These are phyloP conservation scores for Ammodytes dubius DNA, from an alignment of 2,113 vertebrate genomes.

Conservation along the genomic window DNA sequence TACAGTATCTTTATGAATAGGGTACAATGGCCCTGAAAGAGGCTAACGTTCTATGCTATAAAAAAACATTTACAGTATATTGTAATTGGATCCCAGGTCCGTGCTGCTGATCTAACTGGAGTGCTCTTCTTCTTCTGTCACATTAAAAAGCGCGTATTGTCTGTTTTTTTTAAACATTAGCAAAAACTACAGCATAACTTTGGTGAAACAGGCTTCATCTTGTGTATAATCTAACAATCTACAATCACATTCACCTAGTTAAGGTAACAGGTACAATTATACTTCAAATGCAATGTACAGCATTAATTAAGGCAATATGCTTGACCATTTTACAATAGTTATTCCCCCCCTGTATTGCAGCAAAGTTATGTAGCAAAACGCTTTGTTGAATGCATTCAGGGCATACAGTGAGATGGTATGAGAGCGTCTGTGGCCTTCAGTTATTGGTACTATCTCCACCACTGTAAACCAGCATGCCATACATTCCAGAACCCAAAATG, in stretches of 20 bases:
- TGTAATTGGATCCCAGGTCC: conserved; percentile 10
- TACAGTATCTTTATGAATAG: conserved; percentile 11
- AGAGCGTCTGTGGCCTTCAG: neutral
- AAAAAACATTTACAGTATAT: conserved; percentile 13
- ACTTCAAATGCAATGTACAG: neutral
- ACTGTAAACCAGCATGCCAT: conserved; percentile 1
- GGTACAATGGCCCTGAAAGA: neutral
- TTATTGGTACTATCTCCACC: neutral
- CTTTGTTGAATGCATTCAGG: neutral
- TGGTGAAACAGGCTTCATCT: neutral
- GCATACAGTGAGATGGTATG: neutral
- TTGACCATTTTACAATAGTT: neutral
- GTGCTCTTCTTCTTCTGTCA: neutral
- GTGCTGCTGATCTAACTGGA: neutral
- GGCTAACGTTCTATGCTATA: conserved; percentile 2
- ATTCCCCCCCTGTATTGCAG: neutral
- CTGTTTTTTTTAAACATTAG: neutral
- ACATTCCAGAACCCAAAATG: conserved; percentile 20
- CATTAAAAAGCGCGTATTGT: neutral
- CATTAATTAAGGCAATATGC: neutral
- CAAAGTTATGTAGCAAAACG: neutral
- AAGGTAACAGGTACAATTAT: neutral
- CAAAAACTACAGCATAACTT: neutral
- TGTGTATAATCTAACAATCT: neutral
- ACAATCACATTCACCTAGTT: neutral